These are phyloP conservation scores for Lasius platythorax DNA, from an alignment of 2,888 invertebrate genomes.

Conservation along the genomic window DNA sequence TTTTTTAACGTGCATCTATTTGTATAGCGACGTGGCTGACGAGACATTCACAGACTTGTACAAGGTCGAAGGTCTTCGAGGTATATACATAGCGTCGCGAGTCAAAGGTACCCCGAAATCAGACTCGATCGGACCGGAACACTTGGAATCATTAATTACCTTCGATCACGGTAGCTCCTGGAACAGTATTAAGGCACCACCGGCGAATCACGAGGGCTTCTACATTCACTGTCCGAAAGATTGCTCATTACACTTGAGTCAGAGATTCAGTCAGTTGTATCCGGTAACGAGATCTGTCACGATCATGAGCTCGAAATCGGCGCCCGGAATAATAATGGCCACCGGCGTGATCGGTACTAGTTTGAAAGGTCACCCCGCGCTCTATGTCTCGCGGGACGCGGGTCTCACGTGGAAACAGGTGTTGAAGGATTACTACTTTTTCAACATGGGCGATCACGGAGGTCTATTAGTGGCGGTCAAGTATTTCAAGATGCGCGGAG, in stretches of 20 bases:
- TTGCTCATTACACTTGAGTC: conserved; percentile 95
- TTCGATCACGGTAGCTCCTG: conserved; percentile 96
- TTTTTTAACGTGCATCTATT: neutral
- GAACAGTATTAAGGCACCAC: conserved; percentile 92
- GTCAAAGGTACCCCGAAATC: conserved; percentile 87
- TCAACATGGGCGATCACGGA: conserved; percentile 96
- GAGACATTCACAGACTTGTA: conserved; percentile 95
- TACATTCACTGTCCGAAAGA: conserved; percentile 90
- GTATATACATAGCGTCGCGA: conserved; percentile 96
- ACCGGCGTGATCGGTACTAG: conserved; percentile 93
- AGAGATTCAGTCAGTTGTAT: conserved; percentile 94
- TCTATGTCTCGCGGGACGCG: conserved; percentile 93
- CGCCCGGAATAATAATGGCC: conserved; percentile 95
- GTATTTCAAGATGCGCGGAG: conserved; percentile 92
- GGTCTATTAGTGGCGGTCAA: conserved; percentile 95
- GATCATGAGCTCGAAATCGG: conserved; percentile 94
- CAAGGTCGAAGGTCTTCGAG: conserved; percentile 94
- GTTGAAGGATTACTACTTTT: conserved; percentile 93
- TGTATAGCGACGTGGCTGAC: conserved; percentile 90
- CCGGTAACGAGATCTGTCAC: conserved; percentile 93
- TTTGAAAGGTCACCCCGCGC: conserved; percentile 93
- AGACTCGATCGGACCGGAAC: conserved; percentile 90
- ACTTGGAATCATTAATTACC: conserved; percentile 93
- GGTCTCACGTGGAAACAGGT: conserved; percentile 94
- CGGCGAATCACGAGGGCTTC: conserved; percentile 90